phyloP scores from a whole-genome alignment of 1,140 invertebrate species.

The Drosophila equinoxialis region DNA sequence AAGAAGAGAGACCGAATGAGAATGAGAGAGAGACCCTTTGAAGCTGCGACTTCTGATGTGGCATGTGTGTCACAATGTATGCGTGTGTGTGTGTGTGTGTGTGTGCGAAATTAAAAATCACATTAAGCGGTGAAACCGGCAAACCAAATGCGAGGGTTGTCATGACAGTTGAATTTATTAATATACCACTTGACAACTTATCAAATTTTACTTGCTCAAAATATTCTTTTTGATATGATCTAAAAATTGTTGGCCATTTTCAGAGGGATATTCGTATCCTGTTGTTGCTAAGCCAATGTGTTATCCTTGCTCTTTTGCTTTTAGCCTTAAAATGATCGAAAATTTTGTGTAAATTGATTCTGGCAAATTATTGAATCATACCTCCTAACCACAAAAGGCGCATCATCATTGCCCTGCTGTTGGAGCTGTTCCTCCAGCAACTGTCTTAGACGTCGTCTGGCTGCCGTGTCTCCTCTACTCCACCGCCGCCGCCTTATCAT shows the following conservation, averaged over 20 bases:
- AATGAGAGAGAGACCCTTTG: constrained; percentile 24
- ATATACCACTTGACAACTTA: background rate
- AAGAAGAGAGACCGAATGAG: background rate
- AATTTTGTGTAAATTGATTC: background rate
- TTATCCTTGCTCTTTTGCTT: too few relatives aligned
- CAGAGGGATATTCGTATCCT: too few relatives aligned
- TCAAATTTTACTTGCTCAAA: too few relatives aligned
- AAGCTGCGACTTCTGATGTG: constrained; percentile 15
- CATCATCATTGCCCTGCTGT: background rate
- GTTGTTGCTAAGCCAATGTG: too few relatives aligned
- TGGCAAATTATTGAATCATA: background rate
- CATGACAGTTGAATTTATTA: constrained; percentile 7
- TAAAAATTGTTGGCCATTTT: too few relatives aligned
- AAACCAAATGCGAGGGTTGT: constrained; percentile 25
- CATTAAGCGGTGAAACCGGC: constrained; percentile 37
- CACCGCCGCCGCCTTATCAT: background rate
- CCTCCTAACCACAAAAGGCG: constrained; percentile 1
- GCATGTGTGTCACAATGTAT: background rate
- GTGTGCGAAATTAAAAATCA: constrained; percentile 68
- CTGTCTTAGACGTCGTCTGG: constrained; percentile 12
- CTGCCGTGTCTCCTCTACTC: background rate
- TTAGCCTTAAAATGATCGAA: too few relatives aligned
- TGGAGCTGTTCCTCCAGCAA: background rate
- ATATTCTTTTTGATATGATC: too few relatives aligned
- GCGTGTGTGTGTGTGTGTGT: constrained; percentile 11